Conservation (phyloP, 2,797 vertebrate species). For the Hippocampus kuda region DNA sequence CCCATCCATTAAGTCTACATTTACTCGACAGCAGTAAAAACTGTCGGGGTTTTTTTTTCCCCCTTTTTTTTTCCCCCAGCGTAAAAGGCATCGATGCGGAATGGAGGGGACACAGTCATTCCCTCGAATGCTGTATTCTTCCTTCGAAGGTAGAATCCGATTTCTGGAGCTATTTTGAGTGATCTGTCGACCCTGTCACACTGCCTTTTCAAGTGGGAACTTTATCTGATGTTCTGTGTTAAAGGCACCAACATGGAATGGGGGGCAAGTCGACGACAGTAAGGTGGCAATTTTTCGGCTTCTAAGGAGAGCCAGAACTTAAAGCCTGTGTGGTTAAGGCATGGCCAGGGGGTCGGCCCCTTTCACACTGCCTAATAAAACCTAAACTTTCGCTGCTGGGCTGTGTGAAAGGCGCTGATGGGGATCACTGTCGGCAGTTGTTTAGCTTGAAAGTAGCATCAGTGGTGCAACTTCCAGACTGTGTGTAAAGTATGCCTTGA, state of each 20-base stretch:
- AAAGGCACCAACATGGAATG: neutral
- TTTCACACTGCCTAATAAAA: too few species aligned
- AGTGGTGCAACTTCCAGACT: neutral
- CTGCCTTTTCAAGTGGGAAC: neutral
- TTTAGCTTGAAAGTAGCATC: too few species aligned
- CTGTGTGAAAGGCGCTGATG: too few species aligned
- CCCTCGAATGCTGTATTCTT: neutral
- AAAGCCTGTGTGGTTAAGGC: too few species aligned
- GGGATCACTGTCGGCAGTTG: too few species aligned
- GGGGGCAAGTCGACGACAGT: too few species aligned
- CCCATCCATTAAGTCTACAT: constrained; percentile 1
- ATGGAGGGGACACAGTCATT: neutral
- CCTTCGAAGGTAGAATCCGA: neutral
- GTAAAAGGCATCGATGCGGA: neutral
- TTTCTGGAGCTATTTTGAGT: neutral
- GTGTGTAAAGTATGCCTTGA: too few species aligned
- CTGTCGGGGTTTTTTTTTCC: neutral
- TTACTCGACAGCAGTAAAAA: constrained; percentile 3
- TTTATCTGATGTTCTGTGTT: neutral
- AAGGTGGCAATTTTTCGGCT: too few species aligned
- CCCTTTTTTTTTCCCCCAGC: neutral
- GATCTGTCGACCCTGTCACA: neutral
- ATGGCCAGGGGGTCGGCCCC: too few species aligned
- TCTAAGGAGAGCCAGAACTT: too few species aligned
- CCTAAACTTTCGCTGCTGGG: neutral